These are phyloP conservation scores for Phyllotreta cruciferae DNA, from an alignment of 2,888 invertebrate genomes.

Conservation along the genomic window DNA sequence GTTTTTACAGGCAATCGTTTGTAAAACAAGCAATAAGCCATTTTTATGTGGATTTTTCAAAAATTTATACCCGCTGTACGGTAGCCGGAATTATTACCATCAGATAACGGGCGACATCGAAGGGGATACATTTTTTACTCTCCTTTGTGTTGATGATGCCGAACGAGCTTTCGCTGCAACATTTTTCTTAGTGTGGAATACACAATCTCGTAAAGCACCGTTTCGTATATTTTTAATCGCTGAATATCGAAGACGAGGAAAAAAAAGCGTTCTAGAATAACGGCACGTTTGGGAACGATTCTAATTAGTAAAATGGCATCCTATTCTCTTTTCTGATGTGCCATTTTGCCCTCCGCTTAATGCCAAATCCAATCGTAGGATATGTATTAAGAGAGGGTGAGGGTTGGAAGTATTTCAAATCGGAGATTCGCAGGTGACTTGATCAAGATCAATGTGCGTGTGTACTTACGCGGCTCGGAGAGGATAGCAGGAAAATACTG, in stretches of 20 bases:
- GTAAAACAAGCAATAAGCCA: constrained; percentile 31
- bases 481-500: background rate
- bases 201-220: constrained; percentile 29
- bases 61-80: constrained; percentile 17
- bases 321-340: constrained; percentile 47
- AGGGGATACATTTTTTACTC: constrained; percentile 10
- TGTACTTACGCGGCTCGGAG: background rate
- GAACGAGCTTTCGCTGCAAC: background rate
- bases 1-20: constrained; percentile 27
- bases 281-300: constrained; percentile 52
- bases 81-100: constrained; percentile 24
- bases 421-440: constrained; percentile 8
- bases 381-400: constrained; percentile 28
- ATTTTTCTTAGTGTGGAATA: no score
- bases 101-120: constrained; percentile 13
- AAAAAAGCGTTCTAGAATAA: constrained; percentile 48
- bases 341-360: constrained; percentile 43
- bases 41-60: constrained; percentile 25
- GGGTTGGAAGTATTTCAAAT: constrained; percentile 1
- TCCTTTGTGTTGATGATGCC: background rate
- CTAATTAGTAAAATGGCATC: constrained; percentile 53
- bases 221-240: constrained; percentile 47
- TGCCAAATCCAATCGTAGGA: constrained; percentile 48
- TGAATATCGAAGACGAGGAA: constrained; percentile 47
- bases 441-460: constrained; percentile 10